phyloP scores from a whole-genome alignment of 1,140 invertebrate genomes.

The Lucilia cuprina region DNA sequence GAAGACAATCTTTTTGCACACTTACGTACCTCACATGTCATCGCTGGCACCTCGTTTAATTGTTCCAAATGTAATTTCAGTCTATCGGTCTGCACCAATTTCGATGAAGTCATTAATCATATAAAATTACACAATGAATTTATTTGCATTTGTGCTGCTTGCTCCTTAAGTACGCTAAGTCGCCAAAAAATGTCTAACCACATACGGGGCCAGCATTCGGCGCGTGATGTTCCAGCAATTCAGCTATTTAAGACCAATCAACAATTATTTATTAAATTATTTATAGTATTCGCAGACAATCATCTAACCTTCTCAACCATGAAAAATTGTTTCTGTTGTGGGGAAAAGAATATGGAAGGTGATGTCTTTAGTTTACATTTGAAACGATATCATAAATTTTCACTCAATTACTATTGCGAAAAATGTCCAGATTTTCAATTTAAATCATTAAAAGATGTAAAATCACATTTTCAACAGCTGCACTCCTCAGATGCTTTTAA shows the following conservation, averaged over 20 bases:
- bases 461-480: background rate
- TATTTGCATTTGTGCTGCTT: background rate
- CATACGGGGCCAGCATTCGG: background rate
- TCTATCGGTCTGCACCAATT: background rate
- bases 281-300: background rate
- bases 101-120: background rate
- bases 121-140: background rate
- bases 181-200: background rate
- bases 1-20: background rate
- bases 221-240: background rate
- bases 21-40: background rate
- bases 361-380: background rate
- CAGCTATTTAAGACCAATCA: background rate
- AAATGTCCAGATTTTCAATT: background rate
- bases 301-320: background rate
- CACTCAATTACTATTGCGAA: constrained; percentile 14
- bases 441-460: background rate
- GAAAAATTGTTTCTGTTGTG: constrained; percentile 8
- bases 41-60: background rate
- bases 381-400: constrained; percentile 1
- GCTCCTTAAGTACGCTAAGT: background rate
- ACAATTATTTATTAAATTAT: background rate
- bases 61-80: background rate
- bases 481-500: background rate
- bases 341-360: background rate